phyloP scores from a whole-genome alignment of 2,797 vertebrate species.

The Alectoris magna region DNA sequence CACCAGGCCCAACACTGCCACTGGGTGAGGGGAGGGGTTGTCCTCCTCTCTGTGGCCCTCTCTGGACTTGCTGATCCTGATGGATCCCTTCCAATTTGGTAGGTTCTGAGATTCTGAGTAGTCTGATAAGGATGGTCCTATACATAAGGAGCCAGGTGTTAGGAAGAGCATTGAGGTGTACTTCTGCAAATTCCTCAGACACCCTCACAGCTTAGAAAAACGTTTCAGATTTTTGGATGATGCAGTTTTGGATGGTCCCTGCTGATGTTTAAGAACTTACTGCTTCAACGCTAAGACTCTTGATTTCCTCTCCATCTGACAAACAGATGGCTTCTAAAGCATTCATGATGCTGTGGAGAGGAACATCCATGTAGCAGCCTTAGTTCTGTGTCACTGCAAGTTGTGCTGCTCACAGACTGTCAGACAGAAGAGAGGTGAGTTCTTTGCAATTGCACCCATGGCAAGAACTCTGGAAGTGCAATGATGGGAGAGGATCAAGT shows the following conservation, averaged over 20 bases:
- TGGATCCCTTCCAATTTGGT: no score
- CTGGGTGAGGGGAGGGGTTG: no score
- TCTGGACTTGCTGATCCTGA: no score
- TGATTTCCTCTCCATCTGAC: not conserved
- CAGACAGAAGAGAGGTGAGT: not conserved
- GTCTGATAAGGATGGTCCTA: not conserved
- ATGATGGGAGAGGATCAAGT: not conserved
- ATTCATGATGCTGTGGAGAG: not conserved
- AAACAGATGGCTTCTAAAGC: not conserved
- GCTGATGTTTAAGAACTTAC: not conserved
- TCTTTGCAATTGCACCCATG: fast-evolving
- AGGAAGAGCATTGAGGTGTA: not conserved
- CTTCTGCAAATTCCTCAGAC: not conserved
- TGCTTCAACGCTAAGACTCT: not conserved
- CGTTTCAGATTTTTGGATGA: not conserved
- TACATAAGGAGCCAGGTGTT: not conserved
- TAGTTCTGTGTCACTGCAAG: fast-evolving
- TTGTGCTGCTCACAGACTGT: not conserved
- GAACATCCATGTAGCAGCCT: not conserved
- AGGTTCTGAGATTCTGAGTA: not conserved
- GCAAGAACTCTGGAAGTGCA: not conserved
- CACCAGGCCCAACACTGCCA: no score
- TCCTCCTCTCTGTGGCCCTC: no score
- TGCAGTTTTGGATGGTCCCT: not conserved
- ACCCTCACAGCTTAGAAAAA: not conserved